Conservation (phyloP, 1,140 invertebrate genomes). For the Apis florea region DNA sequence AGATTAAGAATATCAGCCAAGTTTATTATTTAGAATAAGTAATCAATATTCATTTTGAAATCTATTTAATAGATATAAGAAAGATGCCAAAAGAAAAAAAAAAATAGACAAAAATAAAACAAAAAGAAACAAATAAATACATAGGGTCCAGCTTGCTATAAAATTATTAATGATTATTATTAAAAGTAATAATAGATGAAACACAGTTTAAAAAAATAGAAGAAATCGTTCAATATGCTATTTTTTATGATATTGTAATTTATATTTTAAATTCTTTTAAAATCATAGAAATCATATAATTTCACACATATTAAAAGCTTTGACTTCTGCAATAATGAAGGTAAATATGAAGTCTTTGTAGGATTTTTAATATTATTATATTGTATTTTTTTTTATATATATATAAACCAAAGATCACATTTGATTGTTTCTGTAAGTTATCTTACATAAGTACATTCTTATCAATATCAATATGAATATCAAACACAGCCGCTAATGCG, state of each 20-base stretch:
- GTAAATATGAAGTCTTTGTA: constrained; percentile 4
- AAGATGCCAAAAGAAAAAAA: constrained; percentile 49
- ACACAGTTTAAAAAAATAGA: not conserved
- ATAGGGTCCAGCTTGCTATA: constrained; percentile 53
- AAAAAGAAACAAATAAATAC: constrained; percentile 5
- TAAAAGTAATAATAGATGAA: constrained; percentile 12
- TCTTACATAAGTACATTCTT: not conserved
- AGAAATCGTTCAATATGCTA: not conserved
- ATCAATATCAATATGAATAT: no score
- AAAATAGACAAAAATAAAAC: no score
- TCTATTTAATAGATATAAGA: constrained; percentile 42
- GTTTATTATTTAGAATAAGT: constrained; percentile 76
- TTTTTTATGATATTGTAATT: constrained; percentile 19
- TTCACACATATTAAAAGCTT: not conserved
- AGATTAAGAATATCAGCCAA: constrained; percentile 75
- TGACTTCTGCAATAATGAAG: not conserved
- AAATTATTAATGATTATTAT: constrained; percentile 30
- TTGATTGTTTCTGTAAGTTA: constrained; percentile 12
- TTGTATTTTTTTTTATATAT: not conserved
- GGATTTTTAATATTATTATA: not conserved
- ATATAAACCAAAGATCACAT: constrained; percentile 22
- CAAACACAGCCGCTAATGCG: not conserved
- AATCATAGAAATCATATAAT: constrained; percentile 11
- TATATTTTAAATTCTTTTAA: constrained; percentile 7
- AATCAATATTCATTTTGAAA: constrained; percentile 24